Evolutionary conservation across 1,140 invertebrate genomes (phyloP).

Genomic region (Drosophila navojoa): DNA sequence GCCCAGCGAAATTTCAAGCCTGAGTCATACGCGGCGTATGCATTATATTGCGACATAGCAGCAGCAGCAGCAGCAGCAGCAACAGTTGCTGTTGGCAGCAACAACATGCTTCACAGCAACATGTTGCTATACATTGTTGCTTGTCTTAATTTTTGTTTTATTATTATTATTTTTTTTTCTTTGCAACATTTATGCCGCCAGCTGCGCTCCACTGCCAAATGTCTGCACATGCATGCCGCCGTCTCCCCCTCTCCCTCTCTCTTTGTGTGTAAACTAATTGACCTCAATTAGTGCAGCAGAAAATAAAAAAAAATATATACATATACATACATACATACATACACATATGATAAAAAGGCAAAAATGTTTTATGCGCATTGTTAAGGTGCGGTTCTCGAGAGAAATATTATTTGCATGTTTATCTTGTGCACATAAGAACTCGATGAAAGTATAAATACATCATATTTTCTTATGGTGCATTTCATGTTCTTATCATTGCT

Average conservation of each 20-base stretch:
- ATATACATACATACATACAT: too few species aligned
- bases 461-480: neutral
- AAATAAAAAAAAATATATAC: neutral
- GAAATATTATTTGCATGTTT: slow-evolving; percentile 24
- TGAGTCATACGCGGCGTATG: slow-evolving; percentile 53
- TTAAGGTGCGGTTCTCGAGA: slow-evolving; percentile 38
- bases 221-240: neutral
- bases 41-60: slow-evolving; percentile 56
- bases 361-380: slow-evolving; percentile 31
- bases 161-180: slow-evolving; percentile 9
- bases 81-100: slow-evolving; percentile 2
- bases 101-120: slow-evolving; percentile 33
- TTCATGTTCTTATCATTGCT: neutral
- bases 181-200: slow-evolving; percentile 41
- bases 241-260: slow-evolving; percentile 13
- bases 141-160: slow-evolving; percentile 43
- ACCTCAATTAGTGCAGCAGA: slow-evolving; percentile 69
- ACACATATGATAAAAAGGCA: slow-evolving; percentile 15
- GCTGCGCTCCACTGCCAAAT: slow-evolving; percentile 9
- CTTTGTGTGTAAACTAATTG: slow-evolving; percentile 72
- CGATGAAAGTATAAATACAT: neutral
- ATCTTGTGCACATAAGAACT: slow-evolving; percentile 1
- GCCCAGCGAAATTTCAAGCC: slow-evolving; percentile 16
- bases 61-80: neutral
- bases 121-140: slow-evolving; percentile 64